phyloP scores from a whole-genome alignment of 1,140 invertebrate genomes.

The Glossosoma conforme region DNA sequence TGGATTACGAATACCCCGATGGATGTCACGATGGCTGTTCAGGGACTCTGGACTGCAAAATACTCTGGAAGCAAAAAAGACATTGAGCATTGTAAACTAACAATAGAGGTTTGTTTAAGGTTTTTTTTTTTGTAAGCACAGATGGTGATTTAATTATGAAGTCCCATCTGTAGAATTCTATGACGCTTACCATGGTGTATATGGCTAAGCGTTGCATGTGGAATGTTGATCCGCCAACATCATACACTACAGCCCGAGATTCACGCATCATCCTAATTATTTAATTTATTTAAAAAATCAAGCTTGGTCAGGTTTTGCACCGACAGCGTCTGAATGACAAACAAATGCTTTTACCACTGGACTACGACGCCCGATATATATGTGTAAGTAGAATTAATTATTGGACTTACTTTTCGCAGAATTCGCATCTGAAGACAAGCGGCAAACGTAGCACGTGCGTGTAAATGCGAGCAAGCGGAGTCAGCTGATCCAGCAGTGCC shows the following conservation, averaged over 20 bases:
- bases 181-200: too few relatives aligned
- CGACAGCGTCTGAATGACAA: too few relatives aligned
- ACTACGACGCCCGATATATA: too few relatives aligned
- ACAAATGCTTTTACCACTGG: too few relatives aligned
- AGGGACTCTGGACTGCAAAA: conserved; percentile 43
- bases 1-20: conserved; percentile 44
- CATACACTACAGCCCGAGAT: too few relatives aligned
- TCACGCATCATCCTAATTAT: too few relatives aligned
- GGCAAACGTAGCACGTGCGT: conserved; percentile 41
- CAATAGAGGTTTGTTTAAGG: not conserved
- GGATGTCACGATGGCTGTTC: conserved; percentile 42
- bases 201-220: too few relatives aligned
- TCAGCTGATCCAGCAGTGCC: conserved; percentile 33
- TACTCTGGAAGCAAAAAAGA: conserved; percentile 36
- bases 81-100: not conserved
- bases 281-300: too few relatives aligned
- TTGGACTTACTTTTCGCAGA: conserved; percentile 46
- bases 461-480: conserved; percentile 33
- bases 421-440: conserved; percentile 49
- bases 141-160: not conserved
- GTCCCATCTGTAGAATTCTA: too few relatives aligned
- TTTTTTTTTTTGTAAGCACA: conserved; percentile 7
- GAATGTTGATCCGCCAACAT: too few relatives aligned
- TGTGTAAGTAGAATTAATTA: not conserved
- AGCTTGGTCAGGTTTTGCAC: too few relatives aligned